Percentiles rank a stretch among this genome's conserved stretches.
Conservation (phyloP, 2,113 vertebrate genomes). For the Rhea americana region DNA sequence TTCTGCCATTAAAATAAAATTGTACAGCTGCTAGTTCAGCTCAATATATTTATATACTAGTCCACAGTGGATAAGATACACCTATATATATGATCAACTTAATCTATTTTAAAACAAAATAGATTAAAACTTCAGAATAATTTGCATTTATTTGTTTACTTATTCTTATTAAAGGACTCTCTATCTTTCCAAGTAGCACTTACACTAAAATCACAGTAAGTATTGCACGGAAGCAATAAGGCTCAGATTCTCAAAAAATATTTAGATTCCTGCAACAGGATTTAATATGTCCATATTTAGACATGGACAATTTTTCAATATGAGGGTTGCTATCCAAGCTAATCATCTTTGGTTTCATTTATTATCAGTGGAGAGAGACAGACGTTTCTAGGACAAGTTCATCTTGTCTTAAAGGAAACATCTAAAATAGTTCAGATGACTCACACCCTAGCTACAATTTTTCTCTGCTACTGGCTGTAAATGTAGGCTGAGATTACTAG, state of each 20-base stretch:
- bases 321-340: not conserved
- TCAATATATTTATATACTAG: not conserved
- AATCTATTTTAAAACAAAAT: not conserved
- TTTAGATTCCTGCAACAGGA: not conserved
- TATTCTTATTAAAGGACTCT: fast-evolving
- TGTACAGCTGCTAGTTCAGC: not conserved
- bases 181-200: not conserved
- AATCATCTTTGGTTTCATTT: not conserved
- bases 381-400: not conserved
- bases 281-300: not conserved
- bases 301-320: fast-evolving
- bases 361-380: not conserved
- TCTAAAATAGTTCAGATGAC: not conserved
- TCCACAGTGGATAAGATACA: not conserved
- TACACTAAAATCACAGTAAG: not conserved
- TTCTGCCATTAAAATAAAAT: not conserved
- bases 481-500: not conserved
- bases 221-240: not conserved
- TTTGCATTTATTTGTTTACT: not conserved
- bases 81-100: not conserved
- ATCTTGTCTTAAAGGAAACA: not conserved
- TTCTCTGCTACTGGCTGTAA: not conserved
- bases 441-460: not conserved
- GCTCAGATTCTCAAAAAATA: not conserved
- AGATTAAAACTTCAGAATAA: not conserved